A percentile compares a stretch with the other conserved stretches of the same genome.
Evolutionary conservation across 1,140 invertebrate species (phyloP).

Genomic region (Panonychus citri): DNA sequence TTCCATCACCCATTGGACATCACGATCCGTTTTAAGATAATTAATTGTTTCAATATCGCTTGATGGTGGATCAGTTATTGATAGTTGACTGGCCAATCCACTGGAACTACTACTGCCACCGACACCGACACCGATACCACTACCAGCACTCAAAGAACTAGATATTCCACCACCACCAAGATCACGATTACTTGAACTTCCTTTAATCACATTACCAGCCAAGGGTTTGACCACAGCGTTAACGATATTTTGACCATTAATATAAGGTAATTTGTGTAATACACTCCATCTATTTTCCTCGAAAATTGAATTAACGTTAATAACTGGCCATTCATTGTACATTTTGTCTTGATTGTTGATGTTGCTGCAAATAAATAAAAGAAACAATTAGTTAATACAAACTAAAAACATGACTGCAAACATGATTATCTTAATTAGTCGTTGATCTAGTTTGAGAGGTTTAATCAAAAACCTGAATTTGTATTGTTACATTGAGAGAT

Average conservation of each 20-base stretch:
- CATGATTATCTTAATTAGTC: no score
- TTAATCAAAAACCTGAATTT: no score
- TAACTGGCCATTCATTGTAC: conserved; percentile 25
- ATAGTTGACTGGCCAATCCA: background rate
- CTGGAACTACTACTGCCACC: no score
- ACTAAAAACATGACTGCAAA: no score
- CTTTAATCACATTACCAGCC: conserved; percentile 44
- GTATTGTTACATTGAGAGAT: no score
- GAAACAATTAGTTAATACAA: no score
- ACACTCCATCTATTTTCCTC: conserved; percentile 46
- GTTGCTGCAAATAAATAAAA: no score
- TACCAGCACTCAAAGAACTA: background rate
- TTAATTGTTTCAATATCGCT: conserved; percentile 1
- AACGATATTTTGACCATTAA: conserved; percentile 53
- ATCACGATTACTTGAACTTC: conserved; percentile 16
- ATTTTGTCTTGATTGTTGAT: conserved; percentile 14
- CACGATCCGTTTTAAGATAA: conserved; percentile 25
- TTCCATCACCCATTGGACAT: conserved; percentile 78
- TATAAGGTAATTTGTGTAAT: conserved; percentile 53
- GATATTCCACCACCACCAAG: no score
- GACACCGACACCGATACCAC: no score
- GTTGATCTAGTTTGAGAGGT: no score
- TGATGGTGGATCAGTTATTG: background rate
- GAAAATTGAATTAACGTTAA: conserved; percentile 22
- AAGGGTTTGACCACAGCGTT: conserved; percentile 56